A percentile compares a stretch with the other conserved stretches of the same genome.
Evolutionary conservation across 2,113 vertebrate genomes (phyloP).

Genomic region (Montifringilla adamsi): DNA sequence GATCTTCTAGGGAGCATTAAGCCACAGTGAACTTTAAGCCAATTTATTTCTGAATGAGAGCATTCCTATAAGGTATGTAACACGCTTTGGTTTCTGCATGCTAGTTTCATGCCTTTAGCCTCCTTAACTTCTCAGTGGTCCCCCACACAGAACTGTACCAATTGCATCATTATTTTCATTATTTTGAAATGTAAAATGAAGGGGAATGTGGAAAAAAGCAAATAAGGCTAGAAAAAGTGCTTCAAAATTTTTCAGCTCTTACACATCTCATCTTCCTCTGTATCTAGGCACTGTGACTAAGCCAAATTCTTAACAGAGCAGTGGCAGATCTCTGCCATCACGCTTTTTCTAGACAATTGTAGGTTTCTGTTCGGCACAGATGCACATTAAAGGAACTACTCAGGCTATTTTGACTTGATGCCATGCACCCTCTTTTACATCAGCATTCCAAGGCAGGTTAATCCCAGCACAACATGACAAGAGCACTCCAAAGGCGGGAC

Average conservation of each 20-base stretch:
- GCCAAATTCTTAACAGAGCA: neutral
- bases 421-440: neutral
- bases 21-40: constrained; percentile 31
- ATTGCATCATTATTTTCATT: neutral
- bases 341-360: fast-evolving
- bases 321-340: neutral
- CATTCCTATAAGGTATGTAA: neutral
- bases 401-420: neutral
- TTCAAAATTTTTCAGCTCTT: neutral
- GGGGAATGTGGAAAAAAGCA: neutral
- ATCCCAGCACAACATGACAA: neutral
- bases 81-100: neutral
- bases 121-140: neutral
- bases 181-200: neutral
- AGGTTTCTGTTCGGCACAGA: neutral
- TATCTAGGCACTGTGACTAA: neutral
- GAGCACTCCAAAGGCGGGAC: neutral
- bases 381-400: neutral
- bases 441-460: neutral
- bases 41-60: constrained; percentile 41
- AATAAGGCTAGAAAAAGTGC: neutral
- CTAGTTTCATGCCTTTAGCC: neutral
- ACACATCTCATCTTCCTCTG: neutral
- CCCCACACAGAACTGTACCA: neutral
- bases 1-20: constrained; percentile 18